Evolutionary conservation across 1,140 invertebrate genomes (phyloP).

Genomic region (Lucilia sericata): DNA sequence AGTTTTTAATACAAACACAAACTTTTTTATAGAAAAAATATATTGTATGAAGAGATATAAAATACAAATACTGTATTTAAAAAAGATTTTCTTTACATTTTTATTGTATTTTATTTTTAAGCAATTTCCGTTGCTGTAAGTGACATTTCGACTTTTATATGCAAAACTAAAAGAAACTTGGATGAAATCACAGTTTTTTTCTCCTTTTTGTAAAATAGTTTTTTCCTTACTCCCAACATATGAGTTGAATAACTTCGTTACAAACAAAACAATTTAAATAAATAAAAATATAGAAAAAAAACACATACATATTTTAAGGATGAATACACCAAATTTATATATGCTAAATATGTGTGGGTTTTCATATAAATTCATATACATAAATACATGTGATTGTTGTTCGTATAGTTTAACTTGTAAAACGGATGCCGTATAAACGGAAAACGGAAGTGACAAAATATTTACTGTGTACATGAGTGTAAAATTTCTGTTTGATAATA

Average conservation of each 20-base stretch:
- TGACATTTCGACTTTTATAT: conserved; percentile 28
- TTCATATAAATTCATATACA: neutral
- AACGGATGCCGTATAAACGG: neutral
- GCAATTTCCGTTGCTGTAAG: conserved; percentile 20
- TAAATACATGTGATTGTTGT: neutral
- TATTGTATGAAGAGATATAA: neutral
- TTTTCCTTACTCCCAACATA: neutral
- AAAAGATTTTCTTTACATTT: no score
- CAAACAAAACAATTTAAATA: neutral
- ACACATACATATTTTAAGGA: neutral
- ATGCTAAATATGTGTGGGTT: neutral
- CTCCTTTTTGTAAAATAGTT: neutral
- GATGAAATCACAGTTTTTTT: neutral
- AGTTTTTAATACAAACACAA: no score
- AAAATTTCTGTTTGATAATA: conserved; percentile 30
- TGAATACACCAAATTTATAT: neutral
- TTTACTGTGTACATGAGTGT: conserved; percentile 22
- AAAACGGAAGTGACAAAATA: conserved; percentile 28
- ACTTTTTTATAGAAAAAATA: neutral
- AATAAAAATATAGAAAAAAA: neutral
- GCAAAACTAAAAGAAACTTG: neutral
- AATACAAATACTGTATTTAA: no score
- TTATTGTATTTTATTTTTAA: neutral
- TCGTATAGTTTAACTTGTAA: neutral
- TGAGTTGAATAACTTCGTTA: neutral